Base-by-base conservation (phyloP, 2,888 invertebrate species). In the Chrysomela aeneicollis region DNA sequence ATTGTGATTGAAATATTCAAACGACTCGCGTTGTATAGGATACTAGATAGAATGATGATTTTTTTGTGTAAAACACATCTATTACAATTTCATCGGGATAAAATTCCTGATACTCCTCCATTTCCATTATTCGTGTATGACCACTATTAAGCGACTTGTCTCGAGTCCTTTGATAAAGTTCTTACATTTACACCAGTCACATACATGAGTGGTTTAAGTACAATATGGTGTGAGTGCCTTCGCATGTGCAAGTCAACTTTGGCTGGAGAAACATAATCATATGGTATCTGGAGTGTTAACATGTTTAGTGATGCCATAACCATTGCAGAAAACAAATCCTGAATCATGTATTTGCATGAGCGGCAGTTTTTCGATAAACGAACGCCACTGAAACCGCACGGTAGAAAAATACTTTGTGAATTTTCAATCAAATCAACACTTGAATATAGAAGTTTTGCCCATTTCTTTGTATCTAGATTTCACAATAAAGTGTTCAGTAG, bases 201-300 rank as follows among this genome's bases (percentile, higher is more conserved):
- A 47, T 47, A 37, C 54, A 49, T 35, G 32, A 55, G 42, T 42
- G 42, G 3, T 42, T 26, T 6, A 42, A 42, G 42, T 61, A 55
- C 61, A 61, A 53, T 61, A 61, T 61, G 49, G 18, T 61, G 47
- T 30, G 32, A 55, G 61, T 55, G 37, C 58, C 59, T 47, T 63
- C 47, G 63, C 63, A 63, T 63, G 63, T 59, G 53, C 52, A 63
- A 63, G 52, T 57, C 58, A 58, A 63, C 52, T 63, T 63, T 58
- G 30, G 35, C 42, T 47, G 46, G 47, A 53, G 30, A 54, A 47
- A 54, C 22, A 55, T 55, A 49, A 60, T 53, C 52, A 35, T 61
- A 22, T 61, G n/a, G 37, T 61, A 55, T 61, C 55, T 55, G 49
- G 35, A 47, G 61, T 61, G 55, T 54, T 47, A 54, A 61, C 54